Evolutionary conservation across 1,140 invertebrate genomes (phyloP).

Genomic region (Drosophila sechellia): DNA sequence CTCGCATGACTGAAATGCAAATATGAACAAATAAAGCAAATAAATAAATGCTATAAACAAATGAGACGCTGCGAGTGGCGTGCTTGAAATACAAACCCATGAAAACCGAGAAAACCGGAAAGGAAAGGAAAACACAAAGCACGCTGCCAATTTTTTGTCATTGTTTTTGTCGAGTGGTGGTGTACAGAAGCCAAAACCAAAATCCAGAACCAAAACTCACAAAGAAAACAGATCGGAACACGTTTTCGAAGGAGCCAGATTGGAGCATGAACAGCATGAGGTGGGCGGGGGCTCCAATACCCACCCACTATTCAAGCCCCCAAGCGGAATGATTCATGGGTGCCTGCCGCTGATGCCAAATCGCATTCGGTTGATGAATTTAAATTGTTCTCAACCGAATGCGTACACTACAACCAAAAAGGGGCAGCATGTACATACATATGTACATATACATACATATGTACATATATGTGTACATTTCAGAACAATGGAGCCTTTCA

Average conservation of each 20-base stretch:
- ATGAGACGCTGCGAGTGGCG: constrained; percentile 32
- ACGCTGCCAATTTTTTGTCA: constrained; percentile 28
- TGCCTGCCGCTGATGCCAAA: constrained; percentile 25
- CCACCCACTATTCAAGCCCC: not conserved
- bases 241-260: constrained; percentile 27
- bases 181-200: not conserved
- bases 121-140: constrained; percentile 33
- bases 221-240: constrained; percentile 23
- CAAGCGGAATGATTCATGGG: constrained; percentile 32
- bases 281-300: not conserved
- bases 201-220: constrained; percentile 6
- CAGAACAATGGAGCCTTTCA: too few relatives aligned
- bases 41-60: constrained; percentile 42
- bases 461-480: not conserved
- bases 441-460: too few relatives aligned
- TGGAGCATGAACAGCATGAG: constrained; percentile 9
- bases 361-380: constrained; percentile 43
- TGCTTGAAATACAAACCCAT: constrained; percentile 47
- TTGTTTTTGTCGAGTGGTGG: constrained; percentile 17
- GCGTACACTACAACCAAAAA: constrained; percentile 18
- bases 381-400: constrained; percentile 32
- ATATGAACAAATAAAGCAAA: constrained; percentile 54
- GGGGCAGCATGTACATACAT: not conserved
- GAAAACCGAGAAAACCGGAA: constrained; percentile 42
- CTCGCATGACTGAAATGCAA: constrained; percentile 76